These are phyloP conservation scores for Oophaga sylvatica DNA, from an alignment of 2,797 vertebrate genomes.

Conservation along the genomic window DNA sequence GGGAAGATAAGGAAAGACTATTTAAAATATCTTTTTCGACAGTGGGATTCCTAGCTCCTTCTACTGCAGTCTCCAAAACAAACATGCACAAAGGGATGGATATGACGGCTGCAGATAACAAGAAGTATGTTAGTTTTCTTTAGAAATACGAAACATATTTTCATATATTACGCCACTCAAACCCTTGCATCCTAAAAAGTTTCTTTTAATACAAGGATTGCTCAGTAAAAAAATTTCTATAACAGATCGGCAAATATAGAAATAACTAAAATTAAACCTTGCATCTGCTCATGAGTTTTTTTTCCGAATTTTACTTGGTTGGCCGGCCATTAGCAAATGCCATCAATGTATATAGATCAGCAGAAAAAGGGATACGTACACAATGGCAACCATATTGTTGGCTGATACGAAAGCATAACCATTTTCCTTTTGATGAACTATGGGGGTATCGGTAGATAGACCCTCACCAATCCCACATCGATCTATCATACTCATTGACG, in stretches of 20 bases:
- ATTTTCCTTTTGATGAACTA: not conserved
- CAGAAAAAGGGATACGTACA: not conserved
- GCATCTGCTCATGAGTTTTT: not conserved
- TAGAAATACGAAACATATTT: slow-evolving; percentile 51
- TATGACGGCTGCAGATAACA: slow-evolving; percentile 41
- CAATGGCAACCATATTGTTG: not conserved
- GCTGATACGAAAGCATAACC: not conserved
- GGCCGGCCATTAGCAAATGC: too few species aligned
- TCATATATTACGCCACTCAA: slow-evolving; percentile 34
- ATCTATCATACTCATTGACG: too few species aligned
- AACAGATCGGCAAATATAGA: not conserved
- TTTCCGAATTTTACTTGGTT: not conserved
- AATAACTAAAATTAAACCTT: not conserved
- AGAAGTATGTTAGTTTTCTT: slow-evolving; percentile 19
- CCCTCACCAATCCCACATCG: not conserved
- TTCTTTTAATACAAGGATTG: not conserved
- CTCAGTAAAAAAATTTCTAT: not conserved
- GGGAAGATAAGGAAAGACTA: slow-evolving; percentile 50
- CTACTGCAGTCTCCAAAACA: slow-evolving; percentile 52
- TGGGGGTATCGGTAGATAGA: not conserved
- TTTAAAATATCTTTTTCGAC: slow-evolving; percentile 44
- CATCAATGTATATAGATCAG: not conserved
- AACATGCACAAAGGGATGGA: slow-evolving; percentile 44
- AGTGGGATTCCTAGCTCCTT: slow-evolving; percentile 2
- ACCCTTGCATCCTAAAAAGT: slow-evolving; percentile 51